phyloP scores from a whole-genome alignment of 2,888 invertebrate genomes.

The Drosophila rellima region DNA sequence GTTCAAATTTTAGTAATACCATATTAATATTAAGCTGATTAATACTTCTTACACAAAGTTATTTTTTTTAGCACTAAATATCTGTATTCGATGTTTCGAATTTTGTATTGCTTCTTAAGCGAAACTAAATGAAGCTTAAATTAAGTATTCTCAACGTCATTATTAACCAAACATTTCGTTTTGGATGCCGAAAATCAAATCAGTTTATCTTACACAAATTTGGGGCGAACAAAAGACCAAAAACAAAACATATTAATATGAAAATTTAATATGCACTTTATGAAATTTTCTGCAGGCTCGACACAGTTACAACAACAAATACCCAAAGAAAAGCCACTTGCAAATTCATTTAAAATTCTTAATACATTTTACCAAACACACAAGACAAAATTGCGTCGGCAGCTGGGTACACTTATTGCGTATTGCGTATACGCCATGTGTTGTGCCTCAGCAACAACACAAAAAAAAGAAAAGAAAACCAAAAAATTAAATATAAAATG shows the following conservation, averaged over 20 bases:
- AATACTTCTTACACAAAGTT: not conserved
- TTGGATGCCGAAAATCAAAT: slow-evolving; percentile 25
- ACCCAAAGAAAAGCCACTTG: slow-evolving; percentile 14
- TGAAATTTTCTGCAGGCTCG: slow-evolving; percentile 23
- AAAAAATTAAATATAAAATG: slow-evolving; percentile 61
- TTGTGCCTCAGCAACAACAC: slow-evolving; percentile 35
- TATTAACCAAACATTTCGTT: not conserved
- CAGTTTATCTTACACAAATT: slow-evolving; percentile 34
- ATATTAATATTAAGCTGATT: not conserved
- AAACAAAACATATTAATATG: slow-evolving; percentile 28
- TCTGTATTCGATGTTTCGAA: not conserved
- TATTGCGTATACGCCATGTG: slow-evolving; percentile 72
- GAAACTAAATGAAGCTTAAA: not conserved
- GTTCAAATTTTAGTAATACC: not conserved
- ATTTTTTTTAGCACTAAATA: not conserved
- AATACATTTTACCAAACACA: slow-evolving; percentile 54
- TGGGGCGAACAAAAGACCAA: slow-evolving; percentile 13
- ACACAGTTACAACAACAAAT: not conserved
- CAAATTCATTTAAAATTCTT: slow-evolving; percentile 47
- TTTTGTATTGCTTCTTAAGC: not conserved
- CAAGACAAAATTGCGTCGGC: slow-evolving; percentile 47
- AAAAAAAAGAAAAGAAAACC: slow-evolving; percentile 21
- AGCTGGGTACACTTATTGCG: slow-evolving; percentile 37
- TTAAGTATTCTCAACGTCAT: not conserved
- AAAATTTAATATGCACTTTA: slow-evolving; percentile 47